phyloP scores from a whole-genome alignment of 2,888 invertebrate genomes.

The Neoascia interrupta region DNA sequence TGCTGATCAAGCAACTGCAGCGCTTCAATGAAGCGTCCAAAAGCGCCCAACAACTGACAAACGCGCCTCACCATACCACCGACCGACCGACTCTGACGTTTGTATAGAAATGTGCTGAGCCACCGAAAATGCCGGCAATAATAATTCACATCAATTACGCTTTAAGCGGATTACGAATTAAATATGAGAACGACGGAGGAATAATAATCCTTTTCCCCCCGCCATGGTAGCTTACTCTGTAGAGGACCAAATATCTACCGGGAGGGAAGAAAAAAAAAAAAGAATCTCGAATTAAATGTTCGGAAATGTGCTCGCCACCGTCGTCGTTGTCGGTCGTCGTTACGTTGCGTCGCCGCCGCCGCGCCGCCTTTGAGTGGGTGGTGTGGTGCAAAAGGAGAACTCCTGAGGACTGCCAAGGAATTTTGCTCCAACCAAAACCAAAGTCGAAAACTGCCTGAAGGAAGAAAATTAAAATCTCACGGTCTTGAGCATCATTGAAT shows the following conservation, averaged over 20 bases:
- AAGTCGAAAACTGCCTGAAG: conserved; percentile 5
- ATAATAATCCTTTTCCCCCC: conserved; percentile 63
- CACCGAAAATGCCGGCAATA: conserved; percentile 65
- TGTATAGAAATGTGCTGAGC: conserved; percentile 63
- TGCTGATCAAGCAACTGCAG: conserved; percentile 62
- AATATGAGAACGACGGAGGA: conserved; percentile 59
- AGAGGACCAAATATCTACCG: no score
- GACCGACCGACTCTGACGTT: no score
- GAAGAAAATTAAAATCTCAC: conserved; percentile 51
- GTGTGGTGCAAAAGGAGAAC: background rate
- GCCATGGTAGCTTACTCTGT: no score
- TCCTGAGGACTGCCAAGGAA: conserved; percentile 28
- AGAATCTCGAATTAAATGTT: conserved; percentile 12
- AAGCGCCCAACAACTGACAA: conserved; percentile 46
- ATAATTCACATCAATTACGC: conserved; percentile 69
- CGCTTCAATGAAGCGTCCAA: background rate
- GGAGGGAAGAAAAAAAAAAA: conserved; percentile 12
- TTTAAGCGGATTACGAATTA: conserved; percentile 69
- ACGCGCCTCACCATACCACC: conserved; percentile 32
- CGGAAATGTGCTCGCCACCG: no score
- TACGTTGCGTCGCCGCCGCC: no score
- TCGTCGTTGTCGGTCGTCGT: no score
- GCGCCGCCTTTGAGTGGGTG: no score
- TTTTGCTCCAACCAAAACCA: conserved; percentile 12
- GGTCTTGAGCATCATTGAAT: conserved; percentile 59